These are phyloP conservation scores for Typhlichthys subterraneus DNA, from an alignment of 2,797 vertebrate genomes.

Conservation along the genomic window DNA sequence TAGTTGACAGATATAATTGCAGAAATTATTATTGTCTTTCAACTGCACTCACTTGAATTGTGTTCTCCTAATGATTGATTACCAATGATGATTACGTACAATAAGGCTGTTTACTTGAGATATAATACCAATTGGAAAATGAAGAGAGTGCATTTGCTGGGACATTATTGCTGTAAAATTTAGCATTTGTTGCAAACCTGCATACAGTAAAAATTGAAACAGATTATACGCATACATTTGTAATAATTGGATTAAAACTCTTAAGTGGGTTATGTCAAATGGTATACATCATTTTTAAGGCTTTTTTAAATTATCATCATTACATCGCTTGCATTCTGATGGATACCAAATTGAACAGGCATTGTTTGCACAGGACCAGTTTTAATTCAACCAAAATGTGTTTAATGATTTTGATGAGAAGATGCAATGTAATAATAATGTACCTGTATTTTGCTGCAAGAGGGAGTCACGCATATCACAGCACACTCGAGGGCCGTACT, in stretches of 20 bases:
- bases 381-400: conserved; percentile 68
- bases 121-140: conserved; percentile 12
- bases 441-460: conserved; percentile 79
- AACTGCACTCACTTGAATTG: conserved; percentile 17
- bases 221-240: conserved; percentile 19
- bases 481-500: conserved; percentile 22
- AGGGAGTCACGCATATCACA: conserved; percentile 61
- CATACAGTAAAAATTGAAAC: conserved; percentile 36
- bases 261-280: conserved; percentile 31
- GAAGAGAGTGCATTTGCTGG: conserved; percentile 24
- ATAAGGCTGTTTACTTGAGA: conserved; percentile 19
- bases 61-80: conserved; percentile 15
- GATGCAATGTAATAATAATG: conserved; percentile 74
- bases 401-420: conserved; percentile 69
- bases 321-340: conserved; percentile 53
- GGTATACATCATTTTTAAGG: conserved; percentile 31
- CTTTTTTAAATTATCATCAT: conserved; percentile 38
- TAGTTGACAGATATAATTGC: conserved; percentile 29
- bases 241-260: conserved; percentile 29
- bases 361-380: conserved; percentile 67
- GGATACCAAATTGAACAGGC: conserved; percentile 66
- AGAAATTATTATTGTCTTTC: conserved; percentile 3
- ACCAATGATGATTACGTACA: conserved; percentile 6
- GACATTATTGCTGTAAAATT: conserved; percentile 14
- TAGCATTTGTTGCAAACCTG: conserved; percentile 39